Conservation (phyloP, 2,888 invertebrate species). For the Caenorhabditis sp. region DNA sequence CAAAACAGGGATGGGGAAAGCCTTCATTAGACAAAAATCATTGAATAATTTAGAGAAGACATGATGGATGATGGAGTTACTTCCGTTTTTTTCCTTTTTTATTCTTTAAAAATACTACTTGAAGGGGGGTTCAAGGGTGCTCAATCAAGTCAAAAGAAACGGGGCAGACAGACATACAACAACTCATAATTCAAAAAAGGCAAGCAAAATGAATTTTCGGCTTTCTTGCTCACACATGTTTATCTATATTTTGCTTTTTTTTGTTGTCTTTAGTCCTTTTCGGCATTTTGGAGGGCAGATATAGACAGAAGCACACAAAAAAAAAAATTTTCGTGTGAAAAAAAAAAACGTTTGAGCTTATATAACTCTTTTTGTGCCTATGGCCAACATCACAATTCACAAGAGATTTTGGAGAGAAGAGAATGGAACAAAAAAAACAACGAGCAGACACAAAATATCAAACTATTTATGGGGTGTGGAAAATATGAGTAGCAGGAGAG, state of each 20-base stretch:
- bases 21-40: background rate
- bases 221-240: background rate
- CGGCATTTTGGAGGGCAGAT: slow-evolving; percentile 4
- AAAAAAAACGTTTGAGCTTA: slow-evolving; percentile 12
- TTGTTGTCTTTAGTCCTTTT: slow-evolving; percentile 3
- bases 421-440: background rate
- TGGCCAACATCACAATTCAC: slow-evolving; percentile 4
- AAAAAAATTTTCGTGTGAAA: background rate
- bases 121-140: background rate
- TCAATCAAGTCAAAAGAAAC: background rate
- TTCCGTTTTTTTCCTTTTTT: background rate
- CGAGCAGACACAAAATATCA: background rate
- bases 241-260: background rate
- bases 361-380: slow-evolving; percentile 25
- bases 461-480: background rate
- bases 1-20: too few relatives aligned
- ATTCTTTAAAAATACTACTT: too few relatives aligned
- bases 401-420: background rate
- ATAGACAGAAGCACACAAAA: background rate
- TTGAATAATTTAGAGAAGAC: background rate
- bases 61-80: background rate
- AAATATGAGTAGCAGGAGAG: background rate
- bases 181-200: background rate
- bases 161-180: background rate
- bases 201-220: background rate